phyloP scores from a whole-genome alignment of 2,888 invertebrate genomes.

The Drosophila testacea region DNA sequence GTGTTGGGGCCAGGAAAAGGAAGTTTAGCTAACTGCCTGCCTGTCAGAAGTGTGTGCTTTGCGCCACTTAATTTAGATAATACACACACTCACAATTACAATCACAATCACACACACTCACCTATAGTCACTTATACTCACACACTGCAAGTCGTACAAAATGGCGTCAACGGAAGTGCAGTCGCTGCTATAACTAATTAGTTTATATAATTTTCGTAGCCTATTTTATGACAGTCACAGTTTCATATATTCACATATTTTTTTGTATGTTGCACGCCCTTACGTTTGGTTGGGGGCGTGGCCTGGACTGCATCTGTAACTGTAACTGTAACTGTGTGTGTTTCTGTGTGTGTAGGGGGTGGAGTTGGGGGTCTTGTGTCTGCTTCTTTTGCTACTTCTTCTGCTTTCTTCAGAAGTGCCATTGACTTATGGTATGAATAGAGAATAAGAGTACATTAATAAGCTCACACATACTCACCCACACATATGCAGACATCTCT shows the following conservation, averaged over 20 bases:
- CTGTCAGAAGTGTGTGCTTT: constrained; percentile 53
- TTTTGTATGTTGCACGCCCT: constrained; percentile 21
- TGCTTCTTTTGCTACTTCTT: constrained; percentile 74
- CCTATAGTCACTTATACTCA: neutral
- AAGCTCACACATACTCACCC: constrained; percentile 81
- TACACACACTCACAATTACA: constrained; percentile 39
- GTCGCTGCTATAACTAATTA: constrained; percentile 69
- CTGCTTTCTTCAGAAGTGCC: constrained; percentile 65
- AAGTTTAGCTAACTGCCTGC: constrained; percentile 66
- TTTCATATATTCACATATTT: constrained; percentile 11
- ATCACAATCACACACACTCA: constrained; percentile 8
- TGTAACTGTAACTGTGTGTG: constrained; percentile 13
- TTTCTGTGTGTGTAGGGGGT: constrained; percentile 1
- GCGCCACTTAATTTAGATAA: constrained; percentile 78
- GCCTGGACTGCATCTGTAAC: constrained; percentile 20
- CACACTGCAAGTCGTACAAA: constrained; percentile 35
- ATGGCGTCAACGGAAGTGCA: constrained; percentile 66
- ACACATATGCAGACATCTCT: constrained; percentile 81
- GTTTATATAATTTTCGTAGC: constrained; percentile 75
- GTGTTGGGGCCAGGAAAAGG: constrained; percentile 69
- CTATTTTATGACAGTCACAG: constrained; percentile 64
- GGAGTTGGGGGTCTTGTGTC: constrained; percentile 34
- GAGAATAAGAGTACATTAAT: constrained; percentile 70
- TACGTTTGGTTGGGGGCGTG: constrained; percentile 25
- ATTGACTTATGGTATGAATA: constrained; percentile 71